Evolutionary conservation across 2,888 invertebrate genomes (phyloP).

Genomic region (Acanthosepion esculentum): DNA sequence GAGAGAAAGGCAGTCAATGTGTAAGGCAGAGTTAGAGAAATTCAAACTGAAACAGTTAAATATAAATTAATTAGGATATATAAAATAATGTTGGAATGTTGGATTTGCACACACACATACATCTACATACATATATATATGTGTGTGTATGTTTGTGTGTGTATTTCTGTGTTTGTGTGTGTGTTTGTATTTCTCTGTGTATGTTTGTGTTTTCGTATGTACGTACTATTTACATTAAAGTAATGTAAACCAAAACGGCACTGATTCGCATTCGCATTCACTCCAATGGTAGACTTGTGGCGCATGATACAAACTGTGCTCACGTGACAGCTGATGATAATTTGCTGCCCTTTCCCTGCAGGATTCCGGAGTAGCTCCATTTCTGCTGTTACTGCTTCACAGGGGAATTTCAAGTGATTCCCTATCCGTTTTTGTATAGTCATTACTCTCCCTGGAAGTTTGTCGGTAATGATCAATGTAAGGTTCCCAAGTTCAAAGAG

Average conservation of each 20-base stretch:
- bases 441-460: neutral
- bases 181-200: too few relatives aligned
- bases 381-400: neutral
- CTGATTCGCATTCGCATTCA: neutral
- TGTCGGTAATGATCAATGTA: neutral
- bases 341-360: neutral
- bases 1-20: too few relatives aligned
- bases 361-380: neutral
- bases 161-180: too few relatives aligned
- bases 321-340: constrained; percentile 3
- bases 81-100: too few relatives aligned
- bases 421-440: neutral
- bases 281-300: neutral
- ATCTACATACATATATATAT: too few relatives aligned
- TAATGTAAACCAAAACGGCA: neutral
- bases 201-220: too few relatives aligned
- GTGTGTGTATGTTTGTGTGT: too few relatives aligned
- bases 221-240: too few relatives aligned
- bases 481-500: neutral
- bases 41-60: too few relatives aligned
- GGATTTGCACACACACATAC: too few relatives aligned
- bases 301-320: neutral
- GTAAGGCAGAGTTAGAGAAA: too few relatives aligned
- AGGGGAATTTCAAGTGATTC: constrained; percentile 9
- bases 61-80: too few relatives aligned